These are phyloP conservation scores for Zoanthus sansibaricus DNA, from an alignment of 92 coral and sea anemone genomes.

Conservation along the genomic window DNA sequence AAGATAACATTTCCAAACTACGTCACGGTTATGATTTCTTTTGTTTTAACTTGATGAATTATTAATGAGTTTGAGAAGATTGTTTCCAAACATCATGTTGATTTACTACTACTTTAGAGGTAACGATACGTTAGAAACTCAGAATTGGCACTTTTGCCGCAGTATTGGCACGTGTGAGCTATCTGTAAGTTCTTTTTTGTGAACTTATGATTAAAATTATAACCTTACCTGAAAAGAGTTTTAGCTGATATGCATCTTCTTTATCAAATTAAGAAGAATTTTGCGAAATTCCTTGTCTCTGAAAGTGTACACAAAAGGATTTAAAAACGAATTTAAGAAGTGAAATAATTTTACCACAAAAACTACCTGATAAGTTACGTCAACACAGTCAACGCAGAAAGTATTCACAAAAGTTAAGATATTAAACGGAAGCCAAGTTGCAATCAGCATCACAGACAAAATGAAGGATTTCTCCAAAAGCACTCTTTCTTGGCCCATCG, in stretches of 20 bases:
- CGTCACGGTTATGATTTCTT: no score
- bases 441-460: slow-evolving; percentile 29
- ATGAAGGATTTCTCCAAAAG: slow-evolving; percentile 41
- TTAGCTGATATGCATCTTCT: neutral
- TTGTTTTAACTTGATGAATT: no score
- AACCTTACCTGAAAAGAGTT: neutral
- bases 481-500: neutral
- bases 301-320: slow-evolving; percentile 36
- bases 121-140: no score
- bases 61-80: no score
- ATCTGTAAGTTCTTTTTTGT: neutral
- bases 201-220: neutral
- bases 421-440: slow-evolving; percentile 38
- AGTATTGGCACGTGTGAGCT: no score
- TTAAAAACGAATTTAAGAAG: slow-evolving; percentile 24
- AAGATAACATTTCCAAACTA: no score
- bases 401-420: slow-evolving; percentile 23
- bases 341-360: slow-evolving; percentile 37
- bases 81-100: no score
- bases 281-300: slow-evolving; percentile 22
- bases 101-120: no score
- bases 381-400: slow-evolving; percentile 13
- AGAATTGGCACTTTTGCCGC: no score
- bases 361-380: slow-evolving; percentile 29
- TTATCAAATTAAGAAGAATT: slow-evolving; percentile 17